phyloP scores from a whole-genome alignment of 2,113 vertebrate genomes.

The Chunga burmeisteri region DNA sequence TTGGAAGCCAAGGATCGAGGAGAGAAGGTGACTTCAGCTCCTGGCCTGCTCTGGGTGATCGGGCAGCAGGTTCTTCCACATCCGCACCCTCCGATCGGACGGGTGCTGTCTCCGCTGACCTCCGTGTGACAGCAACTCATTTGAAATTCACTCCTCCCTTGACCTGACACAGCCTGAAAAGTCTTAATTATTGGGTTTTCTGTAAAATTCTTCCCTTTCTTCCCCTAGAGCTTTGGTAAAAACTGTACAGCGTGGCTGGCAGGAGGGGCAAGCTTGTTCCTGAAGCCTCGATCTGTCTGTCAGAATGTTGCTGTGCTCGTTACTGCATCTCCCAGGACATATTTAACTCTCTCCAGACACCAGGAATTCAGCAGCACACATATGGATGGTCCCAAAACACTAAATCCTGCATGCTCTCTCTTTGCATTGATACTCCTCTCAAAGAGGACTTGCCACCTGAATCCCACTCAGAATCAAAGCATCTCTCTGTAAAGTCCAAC shows the following conservation, averaged over 20 bases:
- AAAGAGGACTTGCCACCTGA: not conserved
- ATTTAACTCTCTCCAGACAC: not conserved
- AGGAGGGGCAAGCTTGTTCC: not conserved
- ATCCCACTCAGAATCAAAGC: not conserved
- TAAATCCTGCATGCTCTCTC: fast-evolving
- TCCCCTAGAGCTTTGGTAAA: not conserved
- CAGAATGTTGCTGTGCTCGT: not conserved
- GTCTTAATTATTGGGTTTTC: not conserved
- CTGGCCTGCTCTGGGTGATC: not conserved
- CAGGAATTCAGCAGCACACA: not conserved
- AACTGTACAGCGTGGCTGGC: fast-evolving
- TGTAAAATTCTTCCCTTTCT: not conserved
- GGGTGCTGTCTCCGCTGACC: not conserved
- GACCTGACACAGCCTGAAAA: not conserved
- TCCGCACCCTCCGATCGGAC: fast-evolving
- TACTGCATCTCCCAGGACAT: not conserved
- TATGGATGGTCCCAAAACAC: not conserved
- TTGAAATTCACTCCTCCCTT: not conserved
- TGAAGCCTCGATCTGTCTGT: too few relatives aligned
- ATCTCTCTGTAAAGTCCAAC: not conserved
- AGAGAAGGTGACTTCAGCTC: not conserved
- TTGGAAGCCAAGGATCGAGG: not conserved
- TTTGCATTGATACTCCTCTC: not conserved
- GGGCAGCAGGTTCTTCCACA: not conserved
- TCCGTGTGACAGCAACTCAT: fast-evolving